Evolutionary conservation across 2,113 vertebrate genomes (phyloP).

Genomic region (Apteryx owenii): DNA sequence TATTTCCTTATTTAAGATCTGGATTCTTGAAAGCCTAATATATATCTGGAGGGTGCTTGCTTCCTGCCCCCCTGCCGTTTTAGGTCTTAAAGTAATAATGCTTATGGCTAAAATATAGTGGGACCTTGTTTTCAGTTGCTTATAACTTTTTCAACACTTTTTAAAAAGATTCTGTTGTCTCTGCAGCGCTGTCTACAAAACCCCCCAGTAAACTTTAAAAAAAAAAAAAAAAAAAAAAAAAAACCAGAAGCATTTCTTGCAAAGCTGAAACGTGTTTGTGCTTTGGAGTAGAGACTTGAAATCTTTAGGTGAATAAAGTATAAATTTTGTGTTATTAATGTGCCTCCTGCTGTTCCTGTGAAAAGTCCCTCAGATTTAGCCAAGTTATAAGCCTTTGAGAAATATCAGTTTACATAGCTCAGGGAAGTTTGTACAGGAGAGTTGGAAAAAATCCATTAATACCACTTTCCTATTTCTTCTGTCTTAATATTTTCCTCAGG

Average conservation of each 20-base stretch:
- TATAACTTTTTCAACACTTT: neutral
- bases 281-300: neutral
- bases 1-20: neutral
- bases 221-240: too few species aligned
- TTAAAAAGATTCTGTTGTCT: neutral
- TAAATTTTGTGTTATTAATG: neutral
- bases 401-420: neutral
- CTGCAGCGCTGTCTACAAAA: neutral
- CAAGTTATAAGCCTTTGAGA: neutral
- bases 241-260: neutral
- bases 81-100: neutral
- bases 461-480: neutral
- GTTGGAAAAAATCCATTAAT: neutral
- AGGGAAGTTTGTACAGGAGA: neutral
- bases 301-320: neutral
- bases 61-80: neutral
- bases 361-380: neutral
- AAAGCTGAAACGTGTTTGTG: neutral
- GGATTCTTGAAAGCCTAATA: neutral
- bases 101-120: neutral
- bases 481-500: neutral
- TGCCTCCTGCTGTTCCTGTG: neutral
- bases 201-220: neutral
- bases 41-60: neutral
- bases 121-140: neutral